A percentile compares a stretch with the other conserved stretches of the same genome.
Evolutionary conservation across 1,140 invertebrate species (phyloP).

Genomic region (Caenorhabditis latens): DNA sequence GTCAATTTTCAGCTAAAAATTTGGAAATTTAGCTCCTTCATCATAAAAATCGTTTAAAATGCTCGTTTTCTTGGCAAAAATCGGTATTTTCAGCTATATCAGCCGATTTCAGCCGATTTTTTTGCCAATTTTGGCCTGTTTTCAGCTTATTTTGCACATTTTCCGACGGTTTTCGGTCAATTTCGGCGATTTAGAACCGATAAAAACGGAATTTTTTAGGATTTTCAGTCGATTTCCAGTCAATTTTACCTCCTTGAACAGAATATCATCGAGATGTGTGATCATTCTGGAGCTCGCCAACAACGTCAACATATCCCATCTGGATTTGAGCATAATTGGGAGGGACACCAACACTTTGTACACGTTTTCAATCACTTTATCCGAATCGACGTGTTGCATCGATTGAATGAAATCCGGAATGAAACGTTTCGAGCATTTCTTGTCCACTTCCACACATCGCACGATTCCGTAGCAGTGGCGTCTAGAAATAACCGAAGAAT

Average conservation of each 20-base stretch:
- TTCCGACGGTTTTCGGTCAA: too few species aligned
- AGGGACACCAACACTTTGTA: not conserved
- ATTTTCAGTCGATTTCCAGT: too few species aligned
- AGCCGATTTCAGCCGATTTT: too few species aligned
- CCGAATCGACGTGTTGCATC: not conserved
- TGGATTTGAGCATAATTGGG: constrained; percentile 1
- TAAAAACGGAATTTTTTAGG: too few species aligned
- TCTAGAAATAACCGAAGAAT: not conserved
- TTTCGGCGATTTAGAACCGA: too few species aligned
- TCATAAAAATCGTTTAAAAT: too few species aligned
- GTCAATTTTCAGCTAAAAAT: too few species aligned
- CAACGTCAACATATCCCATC: constrained; percentile 13
- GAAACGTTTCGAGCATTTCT: not conserved
- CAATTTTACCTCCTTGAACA: constrained; percentile 1
- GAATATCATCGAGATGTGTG: not conserved
- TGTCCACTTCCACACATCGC: not conserved
- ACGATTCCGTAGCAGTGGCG: constrained; percentile 12
- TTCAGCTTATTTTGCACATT: too few species aligned
- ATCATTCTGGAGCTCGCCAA: not conserved
- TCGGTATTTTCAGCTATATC: too few species aligned
- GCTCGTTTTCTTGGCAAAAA: too few species aligned
- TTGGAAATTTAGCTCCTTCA: too few species aligned
- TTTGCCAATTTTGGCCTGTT: too few species aligned
- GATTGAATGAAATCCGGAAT: not conserved
- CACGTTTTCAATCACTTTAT: not conserved